Evolutionary conservation across 1,140 invertebrate genomes (phyloP).

Genomic region (Pemphigus obesinymphae): DNA sequence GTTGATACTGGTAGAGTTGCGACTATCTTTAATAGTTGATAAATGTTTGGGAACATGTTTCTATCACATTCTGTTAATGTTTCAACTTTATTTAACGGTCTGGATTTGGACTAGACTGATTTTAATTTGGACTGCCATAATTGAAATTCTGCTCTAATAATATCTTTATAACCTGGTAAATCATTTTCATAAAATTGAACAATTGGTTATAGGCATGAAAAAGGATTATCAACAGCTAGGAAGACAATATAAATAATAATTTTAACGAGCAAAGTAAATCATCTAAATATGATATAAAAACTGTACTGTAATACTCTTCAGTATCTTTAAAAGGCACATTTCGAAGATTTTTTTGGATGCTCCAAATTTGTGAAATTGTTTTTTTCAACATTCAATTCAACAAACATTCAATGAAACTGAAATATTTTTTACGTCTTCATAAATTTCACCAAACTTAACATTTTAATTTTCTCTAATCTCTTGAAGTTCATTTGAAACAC

Average conservation of each 20-base stretch:
- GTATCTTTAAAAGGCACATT: not conserved
- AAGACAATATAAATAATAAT: not conserved
- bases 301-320: not conserved
- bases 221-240: not conserved
- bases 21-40: not conserved
- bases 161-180: not conserved
- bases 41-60: not conserved
- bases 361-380: not conserved
- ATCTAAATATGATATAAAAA: not conserved
- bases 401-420: not conserved
- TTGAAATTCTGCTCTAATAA: not conserved
- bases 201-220: not conserved
- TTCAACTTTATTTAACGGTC: not conserved
- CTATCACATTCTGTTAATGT: not conserved
- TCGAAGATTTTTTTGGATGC: not conserved
- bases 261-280: not conserved
- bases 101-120: not conserved
- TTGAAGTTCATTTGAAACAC: not conserved
- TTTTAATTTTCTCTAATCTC: not conserved
- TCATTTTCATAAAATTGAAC: not conserved
- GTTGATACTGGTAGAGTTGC: not conserved
- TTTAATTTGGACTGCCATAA: not conserved
- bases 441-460: not conserved
- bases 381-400: too few species aligned
- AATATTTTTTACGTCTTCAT: not conserved